These are phyloP conservation scores for Osmerus mordax DNA, from an alignment of 2,113 vertebrate species.

Conservation along the genomic window DNA sequence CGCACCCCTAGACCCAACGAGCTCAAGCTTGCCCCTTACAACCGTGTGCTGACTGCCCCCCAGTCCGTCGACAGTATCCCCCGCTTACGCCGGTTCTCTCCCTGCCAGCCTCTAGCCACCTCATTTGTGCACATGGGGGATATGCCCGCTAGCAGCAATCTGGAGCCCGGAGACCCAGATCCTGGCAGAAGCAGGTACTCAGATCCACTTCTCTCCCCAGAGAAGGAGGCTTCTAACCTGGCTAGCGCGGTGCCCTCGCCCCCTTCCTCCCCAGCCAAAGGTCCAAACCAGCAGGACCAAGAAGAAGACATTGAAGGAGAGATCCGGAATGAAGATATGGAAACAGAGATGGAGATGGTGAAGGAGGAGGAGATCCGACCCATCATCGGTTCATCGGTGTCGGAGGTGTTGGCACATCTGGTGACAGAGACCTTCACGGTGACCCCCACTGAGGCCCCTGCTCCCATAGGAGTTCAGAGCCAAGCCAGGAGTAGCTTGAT, in stretches of 20 bases:
- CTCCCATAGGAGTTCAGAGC: slow-evolving; percentile 40
- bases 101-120: slow-evolving; percentile 83
- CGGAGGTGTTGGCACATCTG: slow-evolving; percentile 84
- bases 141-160: slow-evolving; percentile 54
- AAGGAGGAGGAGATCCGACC: slow-evolving; percentile 64
- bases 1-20: slow-evolving; percentile 88
- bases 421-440: slow-evolving; percentile 81
- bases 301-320: slow-evolving; percentile 25
- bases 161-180: slow-evolving; percentile 56
- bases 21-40: slow-evolving; percentile 89
- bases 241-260: slow-evolving; percentile 20
- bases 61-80: slow-evolving; percentile 96
- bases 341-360: background rate
- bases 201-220: slow-evolving; percentile 63
- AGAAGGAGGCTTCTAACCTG: slow-evolving; percentile 44
- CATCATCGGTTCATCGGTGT: slow-evolving; percentile 76
- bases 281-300: slow-evolving; percentile 32
- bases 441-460: slow-evolving; percentile 78
- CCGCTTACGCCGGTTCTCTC: slow-evolving; percentile 88
- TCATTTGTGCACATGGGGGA: slow-evolving; percentile 90
- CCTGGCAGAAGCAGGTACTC: slow-evolving; percentile 50
- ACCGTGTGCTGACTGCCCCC: slow-evolving; percentile 85
- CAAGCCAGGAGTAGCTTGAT: slow-evolving; percentile 82
- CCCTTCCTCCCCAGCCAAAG: slow-evolving; percentile 44
- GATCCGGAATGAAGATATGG: slow-evolving; percentile 18